phyloP scores from a whole-genome alignment of 2,797 vertebrate species.

The Huso huso region DNA sequence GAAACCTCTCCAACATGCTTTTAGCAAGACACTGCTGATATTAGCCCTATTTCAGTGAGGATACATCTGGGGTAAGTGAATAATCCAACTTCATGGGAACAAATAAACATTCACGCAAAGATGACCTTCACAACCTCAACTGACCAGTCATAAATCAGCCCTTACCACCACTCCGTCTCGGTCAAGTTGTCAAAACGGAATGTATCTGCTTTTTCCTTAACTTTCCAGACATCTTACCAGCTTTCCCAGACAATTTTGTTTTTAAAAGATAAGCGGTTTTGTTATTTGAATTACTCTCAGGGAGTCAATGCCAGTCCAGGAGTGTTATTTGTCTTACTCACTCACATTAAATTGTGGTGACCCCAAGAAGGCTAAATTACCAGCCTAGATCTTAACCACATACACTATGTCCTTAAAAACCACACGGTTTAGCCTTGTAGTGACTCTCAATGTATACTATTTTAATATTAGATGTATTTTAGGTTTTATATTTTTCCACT shows the following conservation, averaged over 20 bases:
- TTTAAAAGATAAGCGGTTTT: neutral
- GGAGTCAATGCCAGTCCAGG: constrained; percentile 3
- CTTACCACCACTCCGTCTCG: constrained; percentile 21
- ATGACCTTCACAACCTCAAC: constrained; percentile 25
- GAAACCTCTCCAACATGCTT: neutral
- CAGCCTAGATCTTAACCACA: too few species aligned
- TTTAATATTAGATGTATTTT: too few species aligned
- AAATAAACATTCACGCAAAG: constrained; percentile 8
- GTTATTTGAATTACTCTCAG: constrained; percentile 3
- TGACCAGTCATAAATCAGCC: constrained; percentile 34
- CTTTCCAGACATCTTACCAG: neutral
- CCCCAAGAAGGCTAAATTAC: neutral
- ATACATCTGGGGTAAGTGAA: constrained; percentile 12
- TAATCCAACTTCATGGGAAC: constrained; percentile 18
- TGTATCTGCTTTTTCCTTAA: constrained; percentile 15
- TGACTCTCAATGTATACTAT: too few species aligned
- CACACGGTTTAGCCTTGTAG: too few species aligned
- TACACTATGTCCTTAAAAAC: too few species aligned
- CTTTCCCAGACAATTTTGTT: neutral
- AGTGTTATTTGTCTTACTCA: neutral
- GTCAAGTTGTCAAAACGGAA: neutral
- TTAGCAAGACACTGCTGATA: constrained; percentile 17
- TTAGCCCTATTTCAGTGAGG: constrained; percentile 13
- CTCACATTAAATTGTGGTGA: neutral
- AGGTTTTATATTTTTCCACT: too few species aligned